Conservation (phyloP, 2,888 invertebrate species). For the Chloroclysta siterata region DNA sequence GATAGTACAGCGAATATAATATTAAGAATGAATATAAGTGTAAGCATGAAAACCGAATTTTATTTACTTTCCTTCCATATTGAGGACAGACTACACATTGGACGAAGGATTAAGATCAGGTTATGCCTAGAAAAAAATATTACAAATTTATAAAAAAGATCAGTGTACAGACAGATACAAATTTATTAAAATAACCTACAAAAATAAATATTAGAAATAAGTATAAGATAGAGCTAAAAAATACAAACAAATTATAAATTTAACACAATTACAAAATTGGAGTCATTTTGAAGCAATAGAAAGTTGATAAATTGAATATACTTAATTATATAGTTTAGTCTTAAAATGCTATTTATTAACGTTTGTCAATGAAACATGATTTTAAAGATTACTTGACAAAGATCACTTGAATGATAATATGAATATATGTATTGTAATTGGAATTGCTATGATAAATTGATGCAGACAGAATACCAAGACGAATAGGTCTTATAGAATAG, state of each 20-base stretch:
- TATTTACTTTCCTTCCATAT: constrained; percentile 8
- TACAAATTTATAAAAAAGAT: constrained; percentile 12
- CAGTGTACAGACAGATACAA: constrained; percentile 44
- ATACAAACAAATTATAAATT: neutral
- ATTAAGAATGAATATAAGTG: constrained; percentile 53
- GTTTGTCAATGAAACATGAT: too few species aligned
- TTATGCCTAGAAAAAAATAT: neutral
- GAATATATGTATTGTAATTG: too few species aligned
- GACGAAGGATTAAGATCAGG: neutral
- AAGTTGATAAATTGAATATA: constrained; percentile 17
- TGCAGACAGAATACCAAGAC: constrained; percentile 16
- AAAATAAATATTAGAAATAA: constrained; percentile 54
- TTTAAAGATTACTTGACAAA: too few species aligned
- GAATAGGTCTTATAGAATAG: neutral
- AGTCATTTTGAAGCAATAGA: neutral
- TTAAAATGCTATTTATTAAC: too few species aligned
- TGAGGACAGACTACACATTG: neutral
- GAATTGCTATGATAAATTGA: neutral
- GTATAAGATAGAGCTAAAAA: constrained; percentile 19
- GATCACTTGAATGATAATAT: too few species aligned
- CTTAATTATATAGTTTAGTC: too few species aligned
- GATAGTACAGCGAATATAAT: constrained; percentile 60
- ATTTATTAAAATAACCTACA: constrained; percentile 55
- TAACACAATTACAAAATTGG: too few species aligned
- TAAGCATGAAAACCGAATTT: constrained; percentile 51